Percentiles rank a stretch among this genome's conserved stretches.
These are phyloP conservation scores for Osmoderma eremita DNA, from an alignment of 2,888 invertebrate species.

Conservation along the genomic window DNA sequence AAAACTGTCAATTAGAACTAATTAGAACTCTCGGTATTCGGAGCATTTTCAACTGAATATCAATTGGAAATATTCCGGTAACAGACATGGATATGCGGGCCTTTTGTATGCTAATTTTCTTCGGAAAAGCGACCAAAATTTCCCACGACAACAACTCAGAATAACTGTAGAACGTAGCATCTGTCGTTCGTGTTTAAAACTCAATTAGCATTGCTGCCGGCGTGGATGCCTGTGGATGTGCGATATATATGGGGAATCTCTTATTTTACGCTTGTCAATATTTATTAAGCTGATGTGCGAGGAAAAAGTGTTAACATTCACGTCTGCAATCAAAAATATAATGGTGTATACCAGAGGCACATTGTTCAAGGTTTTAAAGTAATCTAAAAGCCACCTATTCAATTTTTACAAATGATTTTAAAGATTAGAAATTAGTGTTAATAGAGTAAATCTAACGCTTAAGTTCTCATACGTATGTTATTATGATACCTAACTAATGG, in stretches of 20 bases:
- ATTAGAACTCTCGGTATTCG: background rate
- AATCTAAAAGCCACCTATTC: too few species aligned
- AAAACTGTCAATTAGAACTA: background rate
- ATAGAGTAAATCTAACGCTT: too few species aligned
- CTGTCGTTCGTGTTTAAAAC: constrained; percentile 2
- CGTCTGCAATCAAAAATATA: too few species aligned
- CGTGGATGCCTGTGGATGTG: too few species aligned
- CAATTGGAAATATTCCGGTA: background rate
- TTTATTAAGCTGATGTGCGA: constrained; percentile 3
- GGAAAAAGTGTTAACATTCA: constrained; percentile 5
- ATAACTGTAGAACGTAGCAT: background rate
- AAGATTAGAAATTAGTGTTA: too few species aligned
- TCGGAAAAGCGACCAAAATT: constrained; percentile 6
- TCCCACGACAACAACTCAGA: constrained; percentile 2
- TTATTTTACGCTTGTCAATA: constrained; percentile 31
- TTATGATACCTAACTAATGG: too few species aligned
- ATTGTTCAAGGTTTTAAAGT: too few species aligned
- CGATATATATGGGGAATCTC: too few species aligned
- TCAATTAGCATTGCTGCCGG: constrained; percentile 13
- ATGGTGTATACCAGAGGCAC: too few species aligned
- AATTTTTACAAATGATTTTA: too few species aligned
- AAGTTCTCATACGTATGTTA: too few species aligned
- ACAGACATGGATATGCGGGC: background rate
- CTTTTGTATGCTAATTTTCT: constrained; percentile 12
- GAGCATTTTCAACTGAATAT: constrained; percentile 4